Percentiles rank a stretch among this genome's conserved stretches.
These are phyloP conservation scores for Lepisosteus osseus DNA, from an alignment of 2,113 vertebrate genomes.

Conservation along the genomic window DNA sequence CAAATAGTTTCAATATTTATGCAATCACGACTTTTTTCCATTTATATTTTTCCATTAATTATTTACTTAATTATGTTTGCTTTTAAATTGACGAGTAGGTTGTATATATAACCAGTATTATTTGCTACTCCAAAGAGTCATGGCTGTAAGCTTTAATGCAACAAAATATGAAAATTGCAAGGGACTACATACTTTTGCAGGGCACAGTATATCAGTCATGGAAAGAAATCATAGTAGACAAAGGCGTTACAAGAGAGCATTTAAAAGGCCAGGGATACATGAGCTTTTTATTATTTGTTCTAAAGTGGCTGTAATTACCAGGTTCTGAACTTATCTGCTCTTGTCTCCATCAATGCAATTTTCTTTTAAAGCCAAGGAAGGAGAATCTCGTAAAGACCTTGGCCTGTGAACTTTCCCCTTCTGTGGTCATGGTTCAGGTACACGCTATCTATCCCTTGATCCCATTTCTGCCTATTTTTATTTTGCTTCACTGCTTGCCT, in stretches of 20 bases:
- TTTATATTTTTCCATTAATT: no score
- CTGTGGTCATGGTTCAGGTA: conserved; percentile 65
- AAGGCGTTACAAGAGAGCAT: neutral
- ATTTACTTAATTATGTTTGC: no score
- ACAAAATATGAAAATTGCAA: no score
- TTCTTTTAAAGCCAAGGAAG: conserved; percentile 29
- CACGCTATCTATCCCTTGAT: conserved; percentile 66
- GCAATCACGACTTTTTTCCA: no score
- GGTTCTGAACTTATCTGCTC: conserved; percentile 23
- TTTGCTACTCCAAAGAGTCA: no score
- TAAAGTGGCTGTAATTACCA: conserved; percentile 26
- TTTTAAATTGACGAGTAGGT: no score
- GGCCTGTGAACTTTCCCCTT: conserved; percentile 68
- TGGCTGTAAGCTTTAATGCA: no score
- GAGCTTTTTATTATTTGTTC: neutral
- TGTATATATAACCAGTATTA: no score
- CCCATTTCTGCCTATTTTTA: conserved; percentile 75
- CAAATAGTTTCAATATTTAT: no score
- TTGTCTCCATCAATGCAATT: conserved; percentile 12
- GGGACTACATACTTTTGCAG: no score
- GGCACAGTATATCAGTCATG: no score
- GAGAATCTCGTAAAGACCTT: conserved; percentile 62
- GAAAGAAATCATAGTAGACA: neutral
- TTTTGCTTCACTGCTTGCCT: conserved; percentile 82
- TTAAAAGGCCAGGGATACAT: neutral